phyloP scores from a whole-genome alignment of 2,888 invertebrate species.

The Nowickia ferox region DNA sequence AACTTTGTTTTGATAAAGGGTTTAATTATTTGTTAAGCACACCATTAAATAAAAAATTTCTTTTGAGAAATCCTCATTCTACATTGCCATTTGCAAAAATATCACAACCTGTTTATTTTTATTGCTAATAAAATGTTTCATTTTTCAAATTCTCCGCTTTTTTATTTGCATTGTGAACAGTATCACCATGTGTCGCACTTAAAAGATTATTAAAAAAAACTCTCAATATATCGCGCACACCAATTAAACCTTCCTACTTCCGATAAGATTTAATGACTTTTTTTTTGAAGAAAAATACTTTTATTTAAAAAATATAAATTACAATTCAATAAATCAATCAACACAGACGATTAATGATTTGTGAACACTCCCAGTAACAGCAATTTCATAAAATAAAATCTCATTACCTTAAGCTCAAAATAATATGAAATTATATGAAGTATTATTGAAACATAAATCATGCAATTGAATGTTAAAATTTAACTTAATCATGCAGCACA shows the following conservation, averaged over 20 bases:
- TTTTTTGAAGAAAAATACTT: constrained; percentile 4
- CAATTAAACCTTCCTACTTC: constrained; percentile 11
- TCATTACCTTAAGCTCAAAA: not conserved
- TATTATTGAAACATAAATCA: too few species aligned
- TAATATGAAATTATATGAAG: not conserved
- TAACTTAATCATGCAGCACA: too few species aligned
- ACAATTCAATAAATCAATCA: constrained; percentile 40
- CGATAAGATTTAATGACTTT: constrained; percentile 37
- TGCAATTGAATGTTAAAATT: too few species aligned
- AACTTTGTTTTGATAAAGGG: too few species aligned
- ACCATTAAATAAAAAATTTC: too few species aligned
- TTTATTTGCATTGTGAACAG: too few species aligned
- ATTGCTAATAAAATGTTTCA: too few species aligned
- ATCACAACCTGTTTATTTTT: too few species aligned
- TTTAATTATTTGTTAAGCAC: too few species aligned
- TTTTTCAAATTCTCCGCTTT: too few species aligned
- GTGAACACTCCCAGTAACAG: constrained; percentile 3
- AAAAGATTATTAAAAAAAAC: not conserved
- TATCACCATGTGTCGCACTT: not conserved
- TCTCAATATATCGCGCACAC: not conserved
- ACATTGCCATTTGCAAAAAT: too few species aligned
- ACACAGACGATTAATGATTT: not conserved
- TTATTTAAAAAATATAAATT: constrained; percentile 20
- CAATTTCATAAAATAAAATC: not conserved
- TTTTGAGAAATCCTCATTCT: too few species aligned